These are phyloP conservation scores for Lagopus muta DNA, from an alignment of 2,113 vertebrate genomes.

Conservation along the genomic window DNA sequence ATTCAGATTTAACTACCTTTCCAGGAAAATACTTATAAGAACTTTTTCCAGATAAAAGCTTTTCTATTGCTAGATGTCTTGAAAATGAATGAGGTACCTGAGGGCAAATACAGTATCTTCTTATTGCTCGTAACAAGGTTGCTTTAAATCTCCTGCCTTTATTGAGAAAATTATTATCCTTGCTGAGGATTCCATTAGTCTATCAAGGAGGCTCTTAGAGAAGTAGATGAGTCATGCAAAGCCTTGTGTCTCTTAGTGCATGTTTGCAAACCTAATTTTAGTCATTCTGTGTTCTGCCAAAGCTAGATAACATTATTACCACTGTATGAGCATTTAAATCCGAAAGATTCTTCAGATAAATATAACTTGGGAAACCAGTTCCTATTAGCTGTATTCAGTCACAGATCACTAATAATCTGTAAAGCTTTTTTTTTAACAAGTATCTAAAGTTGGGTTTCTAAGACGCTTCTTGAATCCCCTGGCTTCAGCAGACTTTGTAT, in stretches of 20 bases:
- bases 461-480: background rate
- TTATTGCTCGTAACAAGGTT: background rate
- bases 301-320: constrained; percentile 56
- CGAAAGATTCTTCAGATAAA: constrained; percentile 39
- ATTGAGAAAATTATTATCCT: constrained; percentile 40
- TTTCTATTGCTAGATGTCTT: constrained; percentile 36
- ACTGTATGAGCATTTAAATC: constrained; percentile 8
- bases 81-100: constrained; percentile 19
- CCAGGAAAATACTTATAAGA: constrained; percentile 29
- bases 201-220: background rate
- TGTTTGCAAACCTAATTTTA: constrained; percentile 70
- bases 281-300: constrained; percentile 48
- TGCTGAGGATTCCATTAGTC: constrained; percentile 31
- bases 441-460: background rate
- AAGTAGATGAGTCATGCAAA: constrained; percentile 61
- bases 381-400: background rate
- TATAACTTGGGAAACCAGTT: background rate
- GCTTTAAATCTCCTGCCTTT: constrained; percentile 45
- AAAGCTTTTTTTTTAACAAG: background rate
- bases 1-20: constrained; percentile 6
- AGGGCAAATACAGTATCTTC: background rate
- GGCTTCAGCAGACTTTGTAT: background rate
- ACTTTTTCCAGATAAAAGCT: background rate
- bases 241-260: constrained; percentile 28
- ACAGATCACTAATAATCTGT: background rate